Conservation (phyloP, 2,888 invertebrate species). For the Oxyscelio sp. region DNA sequence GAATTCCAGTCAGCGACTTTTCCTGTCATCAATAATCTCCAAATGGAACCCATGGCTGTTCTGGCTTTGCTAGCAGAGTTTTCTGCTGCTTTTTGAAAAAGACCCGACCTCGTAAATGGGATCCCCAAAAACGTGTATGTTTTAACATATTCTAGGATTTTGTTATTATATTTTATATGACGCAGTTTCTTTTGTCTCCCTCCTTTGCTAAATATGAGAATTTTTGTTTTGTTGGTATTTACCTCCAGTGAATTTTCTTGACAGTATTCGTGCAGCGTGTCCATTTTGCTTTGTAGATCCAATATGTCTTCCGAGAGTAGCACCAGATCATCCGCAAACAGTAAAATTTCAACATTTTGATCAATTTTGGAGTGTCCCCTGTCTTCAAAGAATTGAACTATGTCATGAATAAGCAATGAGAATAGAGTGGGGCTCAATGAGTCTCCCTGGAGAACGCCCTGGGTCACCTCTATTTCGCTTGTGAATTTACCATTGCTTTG, state of each 20-base stretch:
- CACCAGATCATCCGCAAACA: slow-evolving; percentile 55
- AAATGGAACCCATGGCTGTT: slow-evolving; percentile 35
- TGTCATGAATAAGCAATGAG: slow-evolving; percentile 51
- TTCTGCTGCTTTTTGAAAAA: slow-evolving; percentile 2
- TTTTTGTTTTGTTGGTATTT: slow-evolving; percentile 8
- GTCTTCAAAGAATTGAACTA: slow-evolving; percentile 27
- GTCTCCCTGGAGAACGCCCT: slow-evolving; percentile 69
- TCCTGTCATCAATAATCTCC: slow-evolving; percentile 1
- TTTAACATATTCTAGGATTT: slow-evolving; percentile 24
- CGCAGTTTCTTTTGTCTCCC: slow-evolving; percentile 4
- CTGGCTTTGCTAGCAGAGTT: slow-evolving; percentile 17
- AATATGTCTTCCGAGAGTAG: slow-evolving; percentile 23
- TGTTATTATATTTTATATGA: slow-evolving; percentile 21
- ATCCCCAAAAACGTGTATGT: slow-evolving; percentile 56
- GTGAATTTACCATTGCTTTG: slow-evolving; percentile 60
- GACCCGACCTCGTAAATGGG: slow-evolving; percentile 19
- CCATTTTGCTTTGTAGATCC: slow-evolving; percentile 34
- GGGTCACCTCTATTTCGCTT: slow-evolving; percentile 59
- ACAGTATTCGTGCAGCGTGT: slow-evolving; percentile 45
- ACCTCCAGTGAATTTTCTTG: slow-evolving; percentile 13
- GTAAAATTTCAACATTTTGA: slow-evolving; percentile 23
- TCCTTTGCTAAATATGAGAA: slow-evolving; percentile 17
- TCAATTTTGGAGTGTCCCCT: slow-evolving; percentile 11
- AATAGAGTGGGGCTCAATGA: slow-evolving; percentile 60
- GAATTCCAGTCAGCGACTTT: slow-evolving; percentile 25